Base-by-base conservation (phyloP, 1,140 invertebrate species). In the Phymorhynchus buccinoides region DNA sequence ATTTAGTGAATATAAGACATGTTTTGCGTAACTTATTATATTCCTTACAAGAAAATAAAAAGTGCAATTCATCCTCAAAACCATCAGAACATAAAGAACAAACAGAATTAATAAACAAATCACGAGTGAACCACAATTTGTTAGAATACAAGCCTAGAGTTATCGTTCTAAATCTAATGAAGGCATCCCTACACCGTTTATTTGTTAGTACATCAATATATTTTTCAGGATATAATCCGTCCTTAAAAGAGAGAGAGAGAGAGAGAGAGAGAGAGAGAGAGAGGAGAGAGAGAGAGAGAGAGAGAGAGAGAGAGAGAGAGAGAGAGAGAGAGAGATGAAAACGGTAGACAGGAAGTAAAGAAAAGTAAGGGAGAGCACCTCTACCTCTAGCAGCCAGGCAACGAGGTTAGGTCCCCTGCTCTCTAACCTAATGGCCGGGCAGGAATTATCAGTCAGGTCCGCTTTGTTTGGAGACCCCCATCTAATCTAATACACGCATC, bases 401-500 rank as follows among this genome's bases (percentile, higher is more conserved):
- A 12, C 14, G 73, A 75, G 77, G 30, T 79, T 42, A 79, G 77
- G 42, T 56, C 32, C 27, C 66, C 66, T 71, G 62, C 39, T 30
- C 71, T 42, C 84, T 81, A 82, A 85, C 80, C 84, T 83, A 66
- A 73, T 85, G 84, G 81, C 75, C 79, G 52, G 56, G 73, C 81
- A 82, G 73, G 80, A 75, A 85, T 85, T 84, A 86, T 83, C 62
- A 73, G 85, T 79, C 85, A 86, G 56, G 85, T n/a, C 48, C 75
- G 82, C 35, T 80, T 48, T 88, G 84, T 88, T 88, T 88, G 84
- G 56, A 78, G 84, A 77, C 39, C 75, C n/a, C 62, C 85, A 86
- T 84, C 85, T 88, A 88, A 88, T 88, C 87, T 85, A 88, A 88
- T 88, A 86, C 84, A 87, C 77, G 86, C 86, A 86, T 86, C 86